Percentiles rank a stretch among this genome's conserved stretches.
phyloP scores from a whole-genome alignment of 2,888 invertebrate species.

The Phortica okadai region DNA sequence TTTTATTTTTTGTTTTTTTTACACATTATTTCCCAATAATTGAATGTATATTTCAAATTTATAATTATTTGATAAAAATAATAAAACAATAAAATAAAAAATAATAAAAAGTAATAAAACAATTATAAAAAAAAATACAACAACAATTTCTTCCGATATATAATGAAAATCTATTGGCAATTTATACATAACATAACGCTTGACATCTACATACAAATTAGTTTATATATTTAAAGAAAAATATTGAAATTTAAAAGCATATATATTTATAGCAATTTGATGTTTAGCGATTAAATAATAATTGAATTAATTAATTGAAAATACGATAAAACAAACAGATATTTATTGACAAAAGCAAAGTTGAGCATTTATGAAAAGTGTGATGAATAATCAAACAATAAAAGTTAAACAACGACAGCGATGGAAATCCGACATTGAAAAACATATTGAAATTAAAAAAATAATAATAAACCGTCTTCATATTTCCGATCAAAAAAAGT shows the following conservation, averaged over 20 bases:
- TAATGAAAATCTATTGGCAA: slow-evolving; percentile 47
- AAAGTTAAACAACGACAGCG: slow-evolving; percentile 67
- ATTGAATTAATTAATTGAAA: slow-evolving; percentile 23
- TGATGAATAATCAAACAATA: slow-evolving; percentile 61
- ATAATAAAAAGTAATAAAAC: too few species aligned
- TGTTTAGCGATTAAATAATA: slow-evolving; percentile 34
- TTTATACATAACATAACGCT: slow-evolving; percentile 38
- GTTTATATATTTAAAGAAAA: slow-evolving; percentile 32
- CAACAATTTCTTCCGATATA: background rate
- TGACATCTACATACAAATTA: background rate
- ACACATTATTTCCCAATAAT: background rate
- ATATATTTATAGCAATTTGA: slow-evolving; percentile 32
- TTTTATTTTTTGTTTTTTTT: background rate
- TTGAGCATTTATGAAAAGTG: slow-evolving; percentile 42
- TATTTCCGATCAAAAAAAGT: slow-evolving; percentile 34
- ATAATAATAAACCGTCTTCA: slow-evolving; percentile 35
- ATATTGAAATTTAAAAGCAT: background rate
- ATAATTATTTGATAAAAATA: slow-evolving; percentile 32
- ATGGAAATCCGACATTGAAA: slow-evolving; percentile 52
- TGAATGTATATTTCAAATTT: background rate
- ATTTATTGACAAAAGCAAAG: slow-evolving; percentile 37
- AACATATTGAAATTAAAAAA: slow-evolving; percentile 40
- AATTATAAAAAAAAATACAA: slow-evolving; percentile 30
- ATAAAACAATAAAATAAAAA: too few species aligned
- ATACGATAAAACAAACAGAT: slow-evolving; percentile 29